Evolutionary conservation across 2,888 invertebrate species (phyloP).

Genomic region (Poecilus cupreus): DNA sequence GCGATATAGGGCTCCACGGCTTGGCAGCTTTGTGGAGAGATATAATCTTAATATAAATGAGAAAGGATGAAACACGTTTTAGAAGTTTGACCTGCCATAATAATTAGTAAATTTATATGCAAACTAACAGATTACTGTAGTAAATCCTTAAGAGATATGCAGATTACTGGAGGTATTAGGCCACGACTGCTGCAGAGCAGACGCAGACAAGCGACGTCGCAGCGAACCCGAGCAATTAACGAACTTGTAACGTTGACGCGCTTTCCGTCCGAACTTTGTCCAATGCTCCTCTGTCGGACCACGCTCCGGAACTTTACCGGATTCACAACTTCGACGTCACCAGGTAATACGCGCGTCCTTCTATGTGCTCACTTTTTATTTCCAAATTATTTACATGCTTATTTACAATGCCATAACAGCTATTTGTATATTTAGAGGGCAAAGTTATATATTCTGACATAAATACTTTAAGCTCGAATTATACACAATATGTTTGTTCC

Average conservation of each 20-base stretch:
- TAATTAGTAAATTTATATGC: slow-evolving; percentile 58
- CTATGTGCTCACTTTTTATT: not conserved
- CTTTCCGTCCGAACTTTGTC: slow-evolving; percentile 16
- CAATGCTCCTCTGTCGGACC: not conserved
- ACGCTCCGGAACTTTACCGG: slow-evolving; percentile 7
- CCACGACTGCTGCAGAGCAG: not conserved
- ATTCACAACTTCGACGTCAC: not conserved
- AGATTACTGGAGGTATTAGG: slow-evolving; percentile 53
- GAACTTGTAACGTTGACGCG: slow-evolving; percentile 29
- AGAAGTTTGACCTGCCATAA: slow-evolving; percentile 54
- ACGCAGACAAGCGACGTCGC: not conserved
- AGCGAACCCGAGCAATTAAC: slow-evolving; percentile 15
- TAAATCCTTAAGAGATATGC: slow-evolving; percentile 56
- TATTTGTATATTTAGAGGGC: no score
- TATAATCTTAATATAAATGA: slow-evolving; percentile 56
- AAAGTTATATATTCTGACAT: no score
- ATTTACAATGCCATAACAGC: no score
- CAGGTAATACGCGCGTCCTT: not conserved
- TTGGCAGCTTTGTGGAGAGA: not conserved
- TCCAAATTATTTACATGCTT: no score
- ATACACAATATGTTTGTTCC: no score
- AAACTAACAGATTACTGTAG: slow-evolving; percentile 56
- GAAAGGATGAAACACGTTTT: slow-evolving; percentile 49
- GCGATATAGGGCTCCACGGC: not conserved
- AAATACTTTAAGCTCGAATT: no score